These are phyloP conservation scores for Aurelia sp. DNA, from an alignment of 30 jellyfish, hydroid and myxozoan genomes.

Conservation along the genomic window DNA sequence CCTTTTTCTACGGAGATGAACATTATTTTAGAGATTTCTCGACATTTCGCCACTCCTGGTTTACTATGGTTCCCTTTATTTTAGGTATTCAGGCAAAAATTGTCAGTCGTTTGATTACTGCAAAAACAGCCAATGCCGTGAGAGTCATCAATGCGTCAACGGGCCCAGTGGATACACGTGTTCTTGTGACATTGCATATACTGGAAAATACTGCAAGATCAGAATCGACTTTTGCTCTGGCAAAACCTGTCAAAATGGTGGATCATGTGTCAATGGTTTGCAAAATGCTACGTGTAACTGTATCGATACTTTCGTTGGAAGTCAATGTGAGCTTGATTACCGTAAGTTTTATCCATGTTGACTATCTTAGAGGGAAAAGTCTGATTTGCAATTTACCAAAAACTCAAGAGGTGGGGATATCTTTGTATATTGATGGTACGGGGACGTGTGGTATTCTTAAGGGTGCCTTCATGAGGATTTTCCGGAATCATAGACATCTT, in stretches of 20 bases:
- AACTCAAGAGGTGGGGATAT: too few relatives aligned
- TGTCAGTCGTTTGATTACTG: constrained; percentile 40
- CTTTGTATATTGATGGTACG: too few relatives aligned
- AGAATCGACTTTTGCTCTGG: constrained; percentile 10
- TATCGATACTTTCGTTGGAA: constrained; percentile 21
- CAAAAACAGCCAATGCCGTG: constrained; percentile 2
- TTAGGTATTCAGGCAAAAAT: constrained; percentile 25
- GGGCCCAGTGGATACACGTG: constrained; percentile 42
- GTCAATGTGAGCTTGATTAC: constrained; percentile 19
- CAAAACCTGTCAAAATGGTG: constrained; percentile 23
- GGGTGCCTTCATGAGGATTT: too few relatives aligned
- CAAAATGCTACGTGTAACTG: constrained; percentile 18
- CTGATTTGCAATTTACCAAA: too few relatives aligned
- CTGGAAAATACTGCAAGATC: constrained; percentile 38
- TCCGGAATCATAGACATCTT: too few relatives aligned
- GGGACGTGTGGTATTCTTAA: too few relatives aligned
- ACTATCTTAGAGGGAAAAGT: too few relatives aligned
- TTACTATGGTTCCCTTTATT: too few relatives aligned
- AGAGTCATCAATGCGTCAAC: constrained; percentile 26
- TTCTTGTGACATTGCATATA: constrained; percentile 30
- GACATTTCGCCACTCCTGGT: too few relatives aligned
- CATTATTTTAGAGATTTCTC: too few relatives aligned
- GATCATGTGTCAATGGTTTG: constrained; percentile 14
- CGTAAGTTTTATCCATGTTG: constrained; percentile 9
- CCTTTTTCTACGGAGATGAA: too few relatives aligned